Evolutionary conservation across 2,113 vertebrate genomes (phyloP), one percentile per base, ranked within the genome.

Genomic region (Gnathochromis pfefferi): DNA sequence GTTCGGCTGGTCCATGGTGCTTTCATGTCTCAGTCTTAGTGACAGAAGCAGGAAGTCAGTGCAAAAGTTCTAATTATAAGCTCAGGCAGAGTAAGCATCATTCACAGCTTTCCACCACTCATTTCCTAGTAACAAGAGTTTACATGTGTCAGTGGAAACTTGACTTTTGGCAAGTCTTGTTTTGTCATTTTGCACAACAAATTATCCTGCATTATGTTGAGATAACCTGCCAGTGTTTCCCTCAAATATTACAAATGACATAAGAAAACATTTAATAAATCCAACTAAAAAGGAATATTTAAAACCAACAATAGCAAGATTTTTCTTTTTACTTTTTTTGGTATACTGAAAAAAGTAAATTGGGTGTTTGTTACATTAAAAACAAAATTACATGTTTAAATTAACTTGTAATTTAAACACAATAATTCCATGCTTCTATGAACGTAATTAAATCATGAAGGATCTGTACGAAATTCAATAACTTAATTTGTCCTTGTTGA

Each of bases 1-100:
- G 58, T 13, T 68, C 31, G 2, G 45, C 58, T 9, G 42, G 35
- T 26, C 40, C 38, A 33, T 88, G 91, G 73, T 3, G 73, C 91
- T 94, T 95, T 92, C 82, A 91, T 90, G 94, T 91, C 80, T 84
- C 89, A 88, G 92, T 81, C 90, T 75, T 80, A 89, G 80, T 92
- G 80, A 90, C 86, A 94, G 91, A 95, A 93, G 87, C 55, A 31
- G 80, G 80, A 45, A 82, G 82, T 95, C 85, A 19, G 80, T 83
- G 81, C 88, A 51, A 93, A 91, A 85, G 90, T 79, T 84, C 80
- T 96, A 93, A 96, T 95, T 96, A 93, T 92, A 95, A 82, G 90
- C 88, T 94, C 91, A 89, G 88, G 87, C 80, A 83, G 16, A 82
- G 84, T 91, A 93, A 88, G 55, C 88, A 85, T 85, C 79, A 83